Evolutionary conservation across 2,113 vertebrate species (phyloP).

Genomic region (Panthera tigris): DNA sequence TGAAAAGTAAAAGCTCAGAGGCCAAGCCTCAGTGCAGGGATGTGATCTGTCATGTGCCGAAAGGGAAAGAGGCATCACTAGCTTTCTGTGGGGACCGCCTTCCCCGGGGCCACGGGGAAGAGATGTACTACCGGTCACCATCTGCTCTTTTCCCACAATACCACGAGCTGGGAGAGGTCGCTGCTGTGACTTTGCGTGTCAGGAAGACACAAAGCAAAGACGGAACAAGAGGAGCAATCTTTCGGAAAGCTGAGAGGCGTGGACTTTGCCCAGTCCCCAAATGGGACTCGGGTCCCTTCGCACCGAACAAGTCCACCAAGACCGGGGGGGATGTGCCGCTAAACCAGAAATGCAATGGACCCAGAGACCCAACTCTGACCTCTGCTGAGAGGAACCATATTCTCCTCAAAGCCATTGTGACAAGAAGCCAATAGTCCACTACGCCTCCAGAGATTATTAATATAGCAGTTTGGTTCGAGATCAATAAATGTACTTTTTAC

Average conservation of each 20-base stretch:
- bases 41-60: background rate
- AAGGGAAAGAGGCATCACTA: background rate
- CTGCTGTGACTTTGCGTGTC: background rate
- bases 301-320: background rate
- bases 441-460: conserved; percentile 48
- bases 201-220: background rate
- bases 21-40: background rate
- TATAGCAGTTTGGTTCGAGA: conserved; percentile 54
- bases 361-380: background rate
- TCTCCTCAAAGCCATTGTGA: conserved; percentile 28
- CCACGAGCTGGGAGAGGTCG: background rate
- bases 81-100: background rate
- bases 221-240: background rate
- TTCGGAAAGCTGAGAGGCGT: background rate
- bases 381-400: background rate
- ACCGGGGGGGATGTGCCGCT: background rate
- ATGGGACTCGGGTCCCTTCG: background rate
- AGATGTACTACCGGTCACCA: background rate
- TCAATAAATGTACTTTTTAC: conserved; percentile 63
- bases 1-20: background rate
- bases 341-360: background rate
- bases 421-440: conserved; percentile 49
- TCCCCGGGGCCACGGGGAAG: background rate
- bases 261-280: background rate
- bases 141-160: background rate